These are phyloP conservation scores for Hirundo rustica DNA, from an alignment of 2,797 vertebrate genomes.

Conservation along the genomic window DNA sequence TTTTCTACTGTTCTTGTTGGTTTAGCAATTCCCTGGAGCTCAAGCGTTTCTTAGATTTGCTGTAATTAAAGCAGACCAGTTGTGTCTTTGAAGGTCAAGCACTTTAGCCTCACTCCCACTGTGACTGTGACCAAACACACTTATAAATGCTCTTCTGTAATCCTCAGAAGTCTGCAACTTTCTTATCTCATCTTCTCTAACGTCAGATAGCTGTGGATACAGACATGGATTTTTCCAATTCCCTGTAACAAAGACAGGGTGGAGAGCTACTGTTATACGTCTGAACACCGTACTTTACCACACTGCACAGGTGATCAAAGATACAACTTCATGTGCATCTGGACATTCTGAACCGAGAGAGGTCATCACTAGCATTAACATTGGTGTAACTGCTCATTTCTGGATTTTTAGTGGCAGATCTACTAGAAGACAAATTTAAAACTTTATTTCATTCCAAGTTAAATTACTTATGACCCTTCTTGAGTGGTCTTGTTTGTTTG, in stretches of 20 bases:
- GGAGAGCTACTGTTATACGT: neutral
- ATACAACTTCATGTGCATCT: neutral
- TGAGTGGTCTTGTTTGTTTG: too few relatives aligned
- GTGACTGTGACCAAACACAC: neutral
- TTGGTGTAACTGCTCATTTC: neutral
- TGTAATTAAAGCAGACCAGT: neutral
- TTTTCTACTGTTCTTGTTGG: constrained; percentile 21
- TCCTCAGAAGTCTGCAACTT: neutral
- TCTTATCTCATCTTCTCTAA: neutral
- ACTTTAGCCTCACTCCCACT: neutral
- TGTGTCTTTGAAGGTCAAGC: neutral
- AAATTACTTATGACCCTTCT: neutral
- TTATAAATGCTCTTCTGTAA: neutral
- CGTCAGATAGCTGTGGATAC: neutral
- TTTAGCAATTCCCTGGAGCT: neutral
- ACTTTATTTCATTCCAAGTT: neutral
- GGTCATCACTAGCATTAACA: neutral
- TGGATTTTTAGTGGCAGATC: neutral
- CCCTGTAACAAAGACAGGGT: neutral
- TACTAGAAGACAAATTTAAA: neutral
- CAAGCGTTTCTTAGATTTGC: neutral
- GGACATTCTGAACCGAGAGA: neutral
- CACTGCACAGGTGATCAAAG: neutral
- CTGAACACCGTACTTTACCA: neutral
- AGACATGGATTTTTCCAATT: neutral